Percentiles rank a stretch among this genome's conserved stretches.
phyloP scores from a whole-genome alignment of 2,888 invertebrate species.

The Pharmacophagus antenor region DNA sequence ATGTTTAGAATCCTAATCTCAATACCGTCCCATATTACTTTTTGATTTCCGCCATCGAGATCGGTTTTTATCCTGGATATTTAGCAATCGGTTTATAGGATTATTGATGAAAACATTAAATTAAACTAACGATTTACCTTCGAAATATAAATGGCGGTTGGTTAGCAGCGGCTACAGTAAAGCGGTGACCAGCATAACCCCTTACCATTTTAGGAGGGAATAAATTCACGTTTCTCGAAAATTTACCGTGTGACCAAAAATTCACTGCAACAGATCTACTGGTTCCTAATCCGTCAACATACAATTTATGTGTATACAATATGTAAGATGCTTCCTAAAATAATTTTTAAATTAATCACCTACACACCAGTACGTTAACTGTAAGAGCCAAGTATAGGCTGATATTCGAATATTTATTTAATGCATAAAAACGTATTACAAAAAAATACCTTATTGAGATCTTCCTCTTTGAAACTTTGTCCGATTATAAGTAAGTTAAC shows the following conservation, averaged over 20 bases:
- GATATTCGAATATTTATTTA: too few species aligned
- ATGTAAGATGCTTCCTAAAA: slow-evolving; percentile 84
- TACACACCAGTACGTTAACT: too few species aligned
- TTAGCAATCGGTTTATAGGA: slow-evolving; percentile 13
- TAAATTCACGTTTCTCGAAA: slow-evolving; percentile 83
- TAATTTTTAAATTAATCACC: too few species aligned
- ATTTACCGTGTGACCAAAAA: slow-evolving; percentile 84
- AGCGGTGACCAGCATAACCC: slow-evolving; percentile 88
- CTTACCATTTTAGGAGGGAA: slow-evolving; percentile 85
- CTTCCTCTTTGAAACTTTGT: slow-evolving; percentile 81
- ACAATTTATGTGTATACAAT: slow-evolving; percentile 87
- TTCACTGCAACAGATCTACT: slow-evolving; percentile 84
- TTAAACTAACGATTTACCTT: slow-evolving; percentile 60
- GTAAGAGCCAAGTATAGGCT: too few species aligned
- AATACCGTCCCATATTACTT: slow-evolving; percentile 85
- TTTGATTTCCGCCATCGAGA: slow-evolving; percentile 67
- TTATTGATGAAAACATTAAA: not conserved
- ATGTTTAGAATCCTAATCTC: slow-evolving; percentile 84
- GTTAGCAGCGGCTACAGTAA: slow-evolving; percentile 84
- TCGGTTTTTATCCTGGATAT: slow-evolving; percentile 61
- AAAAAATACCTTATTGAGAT: slow-evolving; percentile 61
- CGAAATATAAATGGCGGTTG: slow-evolving; percentile 88
- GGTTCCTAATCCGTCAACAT: slow-evolving; percentile 86
- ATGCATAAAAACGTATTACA: too few species aligned
- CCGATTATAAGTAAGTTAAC: slow-evolving; percentile 86